phyloP scores from a whole-genome alignment of 1,140 invertebrate species.

The Zophobas atratus region DNA sequence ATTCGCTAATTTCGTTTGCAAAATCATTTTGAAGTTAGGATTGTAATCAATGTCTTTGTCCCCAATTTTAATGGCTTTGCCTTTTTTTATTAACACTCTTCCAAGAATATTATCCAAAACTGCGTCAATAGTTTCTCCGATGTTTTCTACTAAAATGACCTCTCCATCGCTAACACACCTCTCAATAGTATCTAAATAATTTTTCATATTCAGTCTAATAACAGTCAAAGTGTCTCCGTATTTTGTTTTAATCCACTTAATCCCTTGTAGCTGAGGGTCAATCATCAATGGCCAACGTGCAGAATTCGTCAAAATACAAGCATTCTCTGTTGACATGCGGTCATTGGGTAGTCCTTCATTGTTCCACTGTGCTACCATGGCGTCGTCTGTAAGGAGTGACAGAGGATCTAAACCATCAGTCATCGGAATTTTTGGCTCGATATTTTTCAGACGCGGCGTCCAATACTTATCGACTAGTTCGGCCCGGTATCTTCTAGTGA shows the following conservation, averaged over 20 bases:
- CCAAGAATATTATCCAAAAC: conserved; percentile 93
- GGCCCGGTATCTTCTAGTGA: conserved; percentile 87
- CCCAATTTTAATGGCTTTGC: conserved; percentile 83
- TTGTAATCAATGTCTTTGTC: conserved; percentile 94
- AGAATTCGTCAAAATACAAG: conserved; percentile 91
- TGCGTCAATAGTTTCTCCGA: conserved; percentile 90
- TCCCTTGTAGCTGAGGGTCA: conserved; percentile 91
- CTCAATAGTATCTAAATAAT: conserved; percentile 91
- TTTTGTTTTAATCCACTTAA: conserved; percentile 96
- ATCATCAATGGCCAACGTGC: conserved; percentile 96
- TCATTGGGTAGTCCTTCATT: conserved; percentile 95
- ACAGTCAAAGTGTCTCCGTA: conserved; percentile 82
- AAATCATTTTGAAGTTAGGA: conserved; percentile 86
- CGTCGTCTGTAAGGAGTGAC: conserved; percentile 90
- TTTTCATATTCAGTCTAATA: conserved; percentile 83
- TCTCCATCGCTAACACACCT: conserved; percentile 82
- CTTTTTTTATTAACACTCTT: conserved; percentile 89
- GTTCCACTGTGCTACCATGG: conserved; percentile 93
- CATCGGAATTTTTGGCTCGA: conserved; percentile 80
- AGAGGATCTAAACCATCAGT: conserved; percentile 86
- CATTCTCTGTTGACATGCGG: conserved; percentile 95
- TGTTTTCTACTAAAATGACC: conserved; percentile 89
- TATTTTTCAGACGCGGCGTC: conserved; percentile 79
- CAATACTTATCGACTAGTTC: conserved; percentile 88
- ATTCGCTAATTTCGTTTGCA: conserved; percentile 96